Conservation (phyloP, 2,888 invertebrate species). For the Ametastegia equiseti region DNA sequence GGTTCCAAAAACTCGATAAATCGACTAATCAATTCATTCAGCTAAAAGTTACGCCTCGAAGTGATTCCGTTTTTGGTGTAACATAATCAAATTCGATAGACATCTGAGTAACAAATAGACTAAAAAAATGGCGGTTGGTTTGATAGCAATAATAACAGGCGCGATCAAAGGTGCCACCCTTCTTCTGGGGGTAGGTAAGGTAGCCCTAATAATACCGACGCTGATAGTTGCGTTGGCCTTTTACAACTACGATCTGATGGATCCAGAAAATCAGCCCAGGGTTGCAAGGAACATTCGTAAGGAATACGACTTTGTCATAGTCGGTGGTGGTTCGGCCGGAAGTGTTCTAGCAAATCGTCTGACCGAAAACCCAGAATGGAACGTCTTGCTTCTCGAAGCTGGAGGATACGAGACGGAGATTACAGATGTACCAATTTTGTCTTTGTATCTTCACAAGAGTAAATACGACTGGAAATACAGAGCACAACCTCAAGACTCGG, state of each 20-base stretch:
- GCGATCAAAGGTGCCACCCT: constrained; percentile 86
- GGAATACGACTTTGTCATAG: constrained; percentile 89
- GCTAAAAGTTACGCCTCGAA: background rate
- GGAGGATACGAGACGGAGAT: constrained; percentile 93
- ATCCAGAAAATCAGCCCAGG: constrained; percentile 87
- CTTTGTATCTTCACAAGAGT: constrained; percentile 92
- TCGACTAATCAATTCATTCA: background rate
- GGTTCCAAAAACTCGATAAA: background rate
- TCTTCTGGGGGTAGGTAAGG: constrained; percentile 84
- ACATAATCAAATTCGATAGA: background rate
- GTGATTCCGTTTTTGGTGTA: background rate
- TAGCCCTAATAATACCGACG: constrained; percentile 84
- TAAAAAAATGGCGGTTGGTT: constrained; percentile 66
- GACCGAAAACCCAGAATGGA: constrained; percentile 88
- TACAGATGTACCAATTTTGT: constrained; percentile 91
- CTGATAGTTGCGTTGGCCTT: constrained; percentile 88
- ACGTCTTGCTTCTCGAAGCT: constrained; percentile 88
- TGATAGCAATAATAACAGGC: constrained; percentile 78
- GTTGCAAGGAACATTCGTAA: constrained; percentile 81
- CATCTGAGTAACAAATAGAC: background rate
- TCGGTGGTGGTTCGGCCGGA: constrained; percentile 92
- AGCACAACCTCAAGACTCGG: constrained; percentile 89
- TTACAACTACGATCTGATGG: constrained; percentile 90
- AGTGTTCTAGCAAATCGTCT: constrained; percentile 90
- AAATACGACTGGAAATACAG: constrained; percentile 95